Percentiles rank a stretch among this genome's conserved stretches.
Evolutionary conservation across 2,888 invertebrate species (phyloP).

Genomic region (Scrobipalpa atriplicella): DNA sequence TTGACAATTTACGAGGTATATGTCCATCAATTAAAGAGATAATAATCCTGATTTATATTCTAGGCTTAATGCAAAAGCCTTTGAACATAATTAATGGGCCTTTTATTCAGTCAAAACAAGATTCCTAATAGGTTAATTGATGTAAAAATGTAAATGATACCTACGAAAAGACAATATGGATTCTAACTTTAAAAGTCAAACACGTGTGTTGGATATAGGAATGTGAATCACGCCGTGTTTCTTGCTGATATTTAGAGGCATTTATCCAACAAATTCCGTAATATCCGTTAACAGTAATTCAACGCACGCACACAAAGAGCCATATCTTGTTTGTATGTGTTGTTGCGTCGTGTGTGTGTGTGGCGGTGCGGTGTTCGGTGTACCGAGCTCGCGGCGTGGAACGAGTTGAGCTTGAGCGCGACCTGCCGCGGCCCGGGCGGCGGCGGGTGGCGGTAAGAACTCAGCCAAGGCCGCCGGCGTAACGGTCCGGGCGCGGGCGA

Average conservation of each 20-base stretch:
- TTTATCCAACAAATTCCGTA: conserved; percentile 76
- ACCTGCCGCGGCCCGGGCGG: conserved; percentile 74
- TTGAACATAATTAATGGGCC: not conserved
- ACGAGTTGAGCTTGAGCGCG: conserved; percentile 76
- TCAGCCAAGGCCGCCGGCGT: conserved; percentile 82
- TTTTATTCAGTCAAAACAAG: not conserved
- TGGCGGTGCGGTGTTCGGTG: conserved; percentile 33
- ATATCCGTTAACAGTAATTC: conserved; percentile 79
- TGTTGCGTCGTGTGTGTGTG: conserved; percentile 59
- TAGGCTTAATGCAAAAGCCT: not conserved
- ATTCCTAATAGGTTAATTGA: conserved; percentile 9
- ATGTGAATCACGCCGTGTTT: conserved; percentile 33
- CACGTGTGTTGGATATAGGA: conserved; percentile 12
- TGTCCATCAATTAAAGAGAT: not conserved
- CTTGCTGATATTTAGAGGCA: conserved; percentile 57
- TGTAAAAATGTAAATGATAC: not conserved
- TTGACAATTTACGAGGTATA: not conserved
- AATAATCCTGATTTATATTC: not conserved
- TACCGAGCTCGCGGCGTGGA: conserved; percentile 53
- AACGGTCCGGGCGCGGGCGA: conserved; percentile 57
- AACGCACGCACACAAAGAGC: conserved; percentile 51
- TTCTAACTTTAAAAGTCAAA: conserved; percentile 19
- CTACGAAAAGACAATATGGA: not conserved
- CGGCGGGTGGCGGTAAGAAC: conserved; percentile 57
- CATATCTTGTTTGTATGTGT: not conserved